phyloP scores from a whole-genome alignment of 1,140 invertebrate species.

The Pollicipes pollicipes region DNA sequence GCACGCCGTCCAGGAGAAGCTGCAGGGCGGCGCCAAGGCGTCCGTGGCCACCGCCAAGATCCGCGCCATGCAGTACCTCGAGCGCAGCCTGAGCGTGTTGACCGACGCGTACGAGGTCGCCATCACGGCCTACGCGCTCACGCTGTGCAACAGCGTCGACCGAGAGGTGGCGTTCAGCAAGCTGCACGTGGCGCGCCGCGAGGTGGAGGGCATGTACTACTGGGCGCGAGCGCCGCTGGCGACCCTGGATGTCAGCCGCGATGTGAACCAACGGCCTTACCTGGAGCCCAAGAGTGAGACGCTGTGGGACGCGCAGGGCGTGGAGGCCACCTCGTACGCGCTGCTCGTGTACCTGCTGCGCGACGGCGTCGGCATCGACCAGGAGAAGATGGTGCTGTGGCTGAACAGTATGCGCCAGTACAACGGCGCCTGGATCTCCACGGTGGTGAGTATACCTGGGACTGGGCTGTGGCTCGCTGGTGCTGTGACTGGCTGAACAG shows the following conservation, averaged over 20 bases:
- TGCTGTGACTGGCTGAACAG: conserved; percentile 38
- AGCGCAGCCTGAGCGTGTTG: conserved; percentile 24
- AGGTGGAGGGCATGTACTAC: conserved; percentile 27
- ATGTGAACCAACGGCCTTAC: conserved; percentile 29
- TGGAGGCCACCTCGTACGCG: conserved; percentile 39
- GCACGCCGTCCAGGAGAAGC: conserved; percentile 21
- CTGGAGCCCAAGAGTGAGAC: conserved; percentile 25
- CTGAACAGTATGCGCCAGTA: conserved; percentile 35
- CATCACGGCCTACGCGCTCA: conserved; percentile 33
- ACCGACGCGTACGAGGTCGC: conserved; percentile 32
- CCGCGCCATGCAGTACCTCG: conserved; percentile 21
- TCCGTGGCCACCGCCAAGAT: conserved; percentile 14
- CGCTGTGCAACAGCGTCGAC: conserved; percentile 25
- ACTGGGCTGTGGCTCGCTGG: conserved; percentile 20
- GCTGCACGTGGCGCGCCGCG: conserved; percentile 20
- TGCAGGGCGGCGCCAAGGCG: conserved; percentile 23
- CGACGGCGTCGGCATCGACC: conserved; percentile 25
- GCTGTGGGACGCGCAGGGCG: conserved; percentile 27
- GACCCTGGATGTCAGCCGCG: conserved; percentile 24
- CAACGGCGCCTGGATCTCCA: conserved; percentile 35
- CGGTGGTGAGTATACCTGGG: conserved; percentile 26
- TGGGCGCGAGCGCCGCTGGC: conserved; percentile 27
- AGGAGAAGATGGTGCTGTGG: conserved; percentile 35
- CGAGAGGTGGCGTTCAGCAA: conserved; percentile 22
- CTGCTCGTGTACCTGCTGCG: conserved; percentile 31